Evolutionary conservation across 2,113 vertebrate genomes (phyloP), one percentile per base, ranked within the genome.

Genomic region (Pitta sordida): DNA sequence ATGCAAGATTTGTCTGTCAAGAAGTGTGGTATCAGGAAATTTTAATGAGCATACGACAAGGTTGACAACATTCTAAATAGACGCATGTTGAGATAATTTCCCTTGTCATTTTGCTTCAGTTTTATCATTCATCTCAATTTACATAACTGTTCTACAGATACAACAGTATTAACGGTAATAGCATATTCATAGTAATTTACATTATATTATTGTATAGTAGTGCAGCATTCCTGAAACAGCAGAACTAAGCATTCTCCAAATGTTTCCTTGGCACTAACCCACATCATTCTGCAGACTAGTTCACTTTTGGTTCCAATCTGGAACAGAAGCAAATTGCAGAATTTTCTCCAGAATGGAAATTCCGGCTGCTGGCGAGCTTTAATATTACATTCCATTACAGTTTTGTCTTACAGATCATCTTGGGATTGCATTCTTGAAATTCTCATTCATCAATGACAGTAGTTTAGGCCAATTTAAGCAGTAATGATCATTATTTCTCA

Each of bases 281-380:
- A 81, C 16, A 44, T 30, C 7, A 68, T 88, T 92, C 83, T 94
- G 87, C 79, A 93, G 77, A 91, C 59, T 80, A 94, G 36, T 36
- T 92, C 87, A 85, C 41, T 87, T 94, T 80, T 94, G 87, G 82
- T 82, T 91, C 78, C 82, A 91, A 44, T 48, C 52, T 89, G 84
- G 84, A 94, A 91, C 24, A 90, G 67, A 90, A 87, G 59, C 39
- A 87, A 73, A 75, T 46, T 5, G 13, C 30, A 78, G 58, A 89
- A 87, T 94, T 92, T 92, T 86, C 51, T 92, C 56, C 67, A 65
- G 67, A 74, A 92, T 95, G 89, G 84, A 95, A 95, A 95, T 80
- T 95, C 74, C 87, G 93, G 70, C 67, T 92, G 84, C 71, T 86
- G 63, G 51, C 10, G 5, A 88, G 46, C 26, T 87, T 87, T 87